Percentiles rank a stretch among this genome's conserved stretches.
phyloP scores from a whole-genome alignment of 2,888 invertebrate species.

The Smittia aterrima region DNA sequence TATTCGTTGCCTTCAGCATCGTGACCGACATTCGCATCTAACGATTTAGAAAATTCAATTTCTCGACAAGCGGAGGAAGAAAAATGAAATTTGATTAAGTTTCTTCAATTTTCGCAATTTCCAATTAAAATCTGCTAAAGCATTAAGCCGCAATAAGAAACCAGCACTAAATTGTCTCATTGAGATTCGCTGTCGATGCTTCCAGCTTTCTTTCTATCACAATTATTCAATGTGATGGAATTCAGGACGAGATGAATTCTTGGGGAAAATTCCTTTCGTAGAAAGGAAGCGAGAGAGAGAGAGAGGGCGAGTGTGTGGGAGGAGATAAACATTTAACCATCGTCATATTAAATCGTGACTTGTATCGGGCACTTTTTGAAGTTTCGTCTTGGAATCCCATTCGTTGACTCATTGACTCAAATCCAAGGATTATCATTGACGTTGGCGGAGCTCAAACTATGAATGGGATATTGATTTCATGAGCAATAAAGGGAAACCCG shows the following conservation, averaged over 20 bases:
- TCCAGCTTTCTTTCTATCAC: neutral
- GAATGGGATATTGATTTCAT: slow-evolving; percentile 25
- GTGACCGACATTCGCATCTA: no score
- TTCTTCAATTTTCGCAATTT: neutral
- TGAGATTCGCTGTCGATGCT: neutral
- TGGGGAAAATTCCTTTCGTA: neutral
- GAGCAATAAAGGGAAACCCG: neutral
- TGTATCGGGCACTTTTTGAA: neutral
- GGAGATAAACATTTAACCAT: neutral
- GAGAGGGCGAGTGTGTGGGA: neutral
- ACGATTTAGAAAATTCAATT: no score
- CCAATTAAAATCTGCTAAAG: slow-evolving; percentile 1
- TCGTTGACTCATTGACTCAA: neutral
- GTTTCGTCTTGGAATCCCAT: neutral
- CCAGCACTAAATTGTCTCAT: neutral
- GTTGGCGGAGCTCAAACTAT: neutral
- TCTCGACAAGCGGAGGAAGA: no score
- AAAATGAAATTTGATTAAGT: neutral
- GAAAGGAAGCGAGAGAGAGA: neutral
- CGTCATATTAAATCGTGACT: neutral
- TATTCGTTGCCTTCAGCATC: no score
- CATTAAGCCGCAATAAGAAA: neutral
- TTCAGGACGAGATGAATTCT: neutral
- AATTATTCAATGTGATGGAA: neutral
- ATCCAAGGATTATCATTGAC: neutral